Conservation (phyloP, 2,888 invertebrate species). For the Listrodromus nycthemerus region DNA sequence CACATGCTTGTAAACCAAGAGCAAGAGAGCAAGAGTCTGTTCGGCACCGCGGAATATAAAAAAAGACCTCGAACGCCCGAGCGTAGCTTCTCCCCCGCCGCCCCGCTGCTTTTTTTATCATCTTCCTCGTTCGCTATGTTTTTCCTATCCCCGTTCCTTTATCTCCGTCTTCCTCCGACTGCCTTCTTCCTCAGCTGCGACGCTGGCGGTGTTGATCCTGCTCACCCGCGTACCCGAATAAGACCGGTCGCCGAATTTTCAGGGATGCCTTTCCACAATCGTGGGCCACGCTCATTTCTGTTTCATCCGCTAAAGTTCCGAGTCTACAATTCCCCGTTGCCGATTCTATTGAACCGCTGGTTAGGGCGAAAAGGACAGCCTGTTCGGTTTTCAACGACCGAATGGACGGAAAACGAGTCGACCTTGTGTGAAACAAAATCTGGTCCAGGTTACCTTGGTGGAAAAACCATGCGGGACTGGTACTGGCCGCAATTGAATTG, state of each 20-base stretch:
- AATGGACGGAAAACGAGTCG: conserved; percentile 9
- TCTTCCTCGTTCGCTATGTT: conserved; percentile 63
- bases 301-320: conserved; percentile 4
- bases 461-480: not conserved
- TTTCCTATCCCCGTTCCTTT: conserved; percentile 47
- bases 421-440: not conserved
- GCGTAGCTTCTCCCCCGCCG: conserved; percentile 56
- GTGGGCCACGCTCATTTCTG: conserved; percentile 37
- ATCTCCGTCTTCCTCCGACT: conserved; percentile 45
- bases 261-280: conserved; percentile 35
- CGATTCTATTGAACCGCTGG: conserved; percentile 24
- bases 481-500: not conserved
- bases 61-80: conserved; percentile 65
- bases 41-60: conserved; percentile 76
- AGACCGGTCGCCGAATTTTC: conserved; percentile 65
- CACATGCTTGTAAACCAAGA: conserved; percentile 84
- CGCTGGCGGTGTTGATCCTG: conserved; percentile 32
- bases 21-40: conserved; percentile 79
- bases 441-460: not conserved
- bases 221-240: conserved; percentile 54
- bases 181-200: conserved; percentile 20
- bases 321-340: not conserved
- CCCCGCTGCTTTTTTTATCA: conserved; percentile 54
- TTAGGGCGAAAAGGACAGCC: not conserved
- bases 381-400: not conserved